Evolutionary conservation across 2,888 invertebrate genomes (phyloP).

Genomic region (Sarcophaga variegata): DNA sequence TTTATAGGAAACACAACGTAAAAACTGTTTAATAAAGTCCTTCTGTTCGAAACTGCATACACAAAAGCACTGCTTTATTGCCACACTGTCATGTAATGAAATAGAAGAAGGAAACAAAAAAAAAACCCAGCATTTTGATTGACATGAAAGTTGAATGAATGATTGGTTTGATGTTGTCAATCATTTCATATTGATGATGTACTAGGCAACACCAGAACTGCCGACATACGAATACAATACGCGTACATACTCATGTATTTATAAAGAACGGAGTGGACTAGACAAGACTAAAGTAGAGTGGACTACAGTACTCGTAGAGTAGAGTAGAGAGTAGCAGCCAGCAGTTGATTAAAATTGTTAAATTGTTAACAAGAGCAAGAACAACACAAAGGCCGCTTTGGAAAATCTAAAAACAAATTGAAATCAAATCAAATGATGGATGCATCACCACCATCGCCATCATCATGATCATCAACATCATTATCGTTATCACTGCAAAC

Average conservation of each 20-base stretch:
- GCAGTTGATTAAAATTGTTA: slow-evolving; percentile 49
- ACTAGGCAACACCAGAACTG: slow-evolving; percentile 4
- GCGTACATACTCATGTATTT: too few relatives aligned
- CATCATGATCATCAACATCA: not conserved
- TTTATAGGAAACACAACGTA: not conserved
- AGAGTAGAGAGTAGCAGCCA: not conserved
- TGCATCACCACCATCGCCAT: not conserved
- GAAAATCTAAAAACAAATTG: slow-evolving; percentile 18
- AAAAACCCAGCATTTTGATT: slow-evolving; percentile 30
- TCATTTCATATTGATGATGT: slow-evolving; percentile 60
- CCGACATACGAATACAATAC: not conserved
- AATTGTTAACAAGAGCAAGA: slow-evolving; percentile 18
- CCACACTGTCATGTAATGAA: too few relatives aligned
- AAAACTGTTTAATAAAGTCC: too few relatives aligned
- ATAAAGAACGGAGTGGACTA: not conserved
- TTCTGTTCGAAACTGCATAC: too few relatives aligned
- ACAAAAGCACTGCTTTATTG: too few relatives aligned
- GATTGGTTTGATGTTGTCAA: slow-evolving; percentile 67
- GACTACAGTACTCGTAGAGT: not conserved
- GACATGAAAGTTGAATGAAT: slow-evolving; percentile 47
- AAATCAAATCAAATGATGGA: slow-evolving; percentile 26
- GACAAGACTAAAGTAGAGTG: slow-evolving; percentile 21
- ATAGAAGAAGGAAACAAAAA: not conserved
- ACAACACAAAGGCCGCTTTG: slow-evolving; percentile 39
- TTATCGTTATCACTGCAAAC: not conserved